Percentiles rank a stretch among this genome's conserved stretches.
These are phyloP conservation scores for Apotomis betuletana DNA, from an alignment of 2,888 invertebrate genomes.

Conservation along the genomic window DNA sequence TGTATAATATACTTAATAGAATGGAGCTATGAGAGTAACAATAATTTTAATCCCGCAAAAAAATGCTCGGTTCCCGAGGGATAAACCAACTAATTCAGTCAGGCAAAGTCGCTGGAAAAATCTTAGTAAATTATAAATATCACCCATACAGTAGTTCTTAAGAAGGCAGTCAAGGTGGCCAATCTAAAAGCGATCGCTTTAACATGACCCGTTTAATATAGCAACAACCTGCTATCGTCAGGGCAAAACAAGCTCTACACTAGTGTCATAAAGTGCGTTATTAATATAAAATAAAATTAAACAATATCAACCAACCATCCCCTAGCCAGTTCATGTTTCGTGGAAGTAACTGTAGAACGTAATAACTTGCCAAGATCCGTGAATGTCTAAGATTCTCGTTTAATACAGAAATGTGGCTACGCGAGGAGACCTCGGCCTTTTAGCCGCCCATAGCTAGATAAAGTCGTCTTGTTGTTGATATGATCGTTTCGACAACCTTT, in stretches of 20 bases:
- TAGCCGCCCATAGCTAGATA: conserved; percentile 47
- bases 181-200: conserved; percentile 31
- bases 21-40: too few species aligned
- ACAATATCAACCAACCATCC: conserved; percentile 56
- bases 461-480: conserved; percentile 61
- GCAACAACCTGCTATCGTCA: conserved; percentile 1
- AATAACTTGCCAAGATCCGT: conserved; percentile 57
- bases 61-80: too few species aligned
- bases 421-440: conserved; percentile 15
- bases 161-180: conserved; percentile 21
- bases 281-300: conserved; percentile 50
- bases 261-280: conserved; percentile 26
- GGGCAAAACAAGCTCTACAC: conserved; percentile 6
- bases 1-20: too few species aligned
- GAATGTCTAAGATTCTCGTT: conserved; percentile 4
- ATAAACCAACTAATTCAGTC: not conserved
- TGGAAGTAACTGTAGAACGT: conserved; percentile 59
- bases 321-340: conserved; percentile 54
- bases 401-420: conserved; percentile 14
- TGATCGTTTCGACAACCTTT: conserved; percentile 48
- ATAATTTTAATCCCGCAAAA: too few species aligned
- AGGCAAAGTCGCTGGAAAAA: not conserved
- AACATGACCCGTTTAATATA: conserved; percentile 28
- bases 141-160: conserved; percentile 12
- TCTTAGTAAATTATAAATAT: conserved; percentile 6